Evolutionary conservation across 2,888 invertebrate genomes (phyloP), one percentile per base, ranked within the genome.

Genomic region (Oscheius sp.): DNA sequence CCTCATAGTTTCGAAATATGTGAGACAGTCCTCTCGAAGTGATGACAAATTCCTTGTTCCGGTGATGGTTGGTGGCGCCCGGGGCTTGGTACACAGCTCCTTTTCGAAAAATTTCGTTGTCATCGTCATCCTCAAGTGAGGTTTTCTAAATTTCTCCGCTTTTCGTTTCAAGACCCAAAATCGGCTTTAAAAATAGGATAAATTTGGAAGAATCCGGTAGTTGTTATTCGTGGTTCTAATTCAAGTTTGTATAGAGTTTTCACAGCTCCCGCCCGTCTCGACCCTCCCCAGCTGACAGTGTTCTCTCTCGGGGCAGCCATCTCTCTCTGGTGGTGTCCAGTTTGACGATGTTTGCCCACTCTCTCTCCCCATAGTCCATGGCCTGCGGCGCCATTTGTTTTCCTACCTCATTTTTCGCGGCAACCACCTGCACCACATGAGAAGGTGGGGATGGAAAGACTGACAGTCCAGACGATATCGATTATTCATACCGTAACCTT

Each of bases 321-420:
- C 35, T 23, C 35, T 71, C 35, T 71, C 71, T 63, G 61, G 59
- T 35, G 43, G 35, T 49, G 71, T 61, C 71, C 71, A 71, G 71
- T 71, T 71, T 71, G 59, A 71, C 46, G 53, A 25, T 71, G 63
- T 71, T 71, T 71, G 71, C 56, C 71, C 71, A 71, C 71, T 71
- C 63, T 69, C 63, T 49, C 49, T n/a, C 45, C 68, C 55, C 52
- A 69, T 55, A 69, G 69, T 69, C 69, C 69, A 69, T 69, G 55
- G 69, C 55, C 69, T 29, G 41, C 55, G 55, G 69, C 69, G 56
- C 69, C 69, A 69, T 69, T 69, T 69, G 69, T 69, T 69, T 66
- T 66, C 66, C 66, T 66, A 66, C 66, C 66, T 66, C 66, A 66
- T 66, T 66, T 66, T 66, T 66, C 66, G 25, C 52, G 27, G 66